Evolutionary conservation across 1,140 invertebrate species (phyloP).

Genomic region (Pachypeltis micranthus): DNA sequence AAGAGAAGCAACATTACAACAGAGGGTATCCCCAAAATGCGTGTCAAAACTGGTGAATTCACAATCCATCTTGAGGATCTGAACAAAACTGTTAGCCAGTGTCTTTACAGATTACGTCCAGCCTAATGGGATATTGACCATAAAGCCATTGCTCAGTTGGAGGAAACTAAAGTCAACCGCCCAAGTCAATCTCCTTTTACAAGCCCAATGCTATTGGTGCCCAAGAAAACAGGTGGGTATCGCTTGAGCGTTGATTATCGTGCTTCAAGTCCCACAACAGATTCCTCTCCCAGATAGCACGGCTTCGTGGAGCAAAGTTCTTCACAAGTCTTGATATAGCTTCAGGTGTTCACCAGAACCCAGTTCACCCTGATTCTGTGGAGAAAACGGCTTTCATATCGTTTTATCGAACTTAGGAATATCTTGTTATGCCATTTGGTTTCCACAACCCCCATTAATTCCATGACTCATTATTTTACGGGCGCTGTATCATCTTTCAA

Average conservation of each 20-base stretch:
- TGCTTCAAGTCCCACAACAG: conserved; percentile 26
- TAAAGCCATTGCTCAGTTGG: conserved; percentile 10
- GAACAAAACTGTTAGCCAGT: conserved; percentile 12
- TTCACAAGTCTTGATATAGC: conserved; percentile 33
- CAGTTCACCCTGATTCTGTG: conserved; percentile 31
- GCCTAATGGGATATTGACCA: conserved; percentile 14
- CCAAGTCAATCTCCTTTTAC: conserved; percentile 28
- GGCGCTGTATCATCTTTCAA: too few species aligned
- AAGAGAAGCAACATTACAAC: too few species aligned
- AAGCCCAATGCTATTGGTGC: conserved; percentile 32
- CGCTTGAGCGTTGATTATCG: conserved; percentile 37
- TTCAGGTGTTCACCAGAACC: conserved; percentile 34
- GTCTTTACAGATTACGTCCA: conserved; percentile 16
- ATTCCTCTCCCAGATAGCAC: too few species aligned
- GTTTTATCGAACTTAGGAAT: conserved; percentile 35
- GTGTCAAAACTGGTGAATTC: conserved; percentile 1
- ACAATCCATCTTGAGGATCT: conserved; percentile 16
- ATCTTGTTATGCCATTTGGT: conserved; percentile 36
- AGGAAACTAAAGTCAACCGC: conserved; percentile 22
- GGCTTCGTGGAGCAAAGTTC: conserved; percentile 25
- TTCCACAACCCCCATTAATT: too few species aligned
- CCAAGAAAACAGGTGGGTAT: conserved; percentile 25
- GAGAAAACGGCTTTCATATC: conserved; percentile 37
- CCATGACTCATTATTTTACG: too few species aligned
- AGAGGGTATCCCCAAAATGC: neutral